Evolutionary conservation across 2,888 invertebrate species (phyloP), one percentile per base, ranked within the genome.

Genomic region (Sipha maydis): DNA sequence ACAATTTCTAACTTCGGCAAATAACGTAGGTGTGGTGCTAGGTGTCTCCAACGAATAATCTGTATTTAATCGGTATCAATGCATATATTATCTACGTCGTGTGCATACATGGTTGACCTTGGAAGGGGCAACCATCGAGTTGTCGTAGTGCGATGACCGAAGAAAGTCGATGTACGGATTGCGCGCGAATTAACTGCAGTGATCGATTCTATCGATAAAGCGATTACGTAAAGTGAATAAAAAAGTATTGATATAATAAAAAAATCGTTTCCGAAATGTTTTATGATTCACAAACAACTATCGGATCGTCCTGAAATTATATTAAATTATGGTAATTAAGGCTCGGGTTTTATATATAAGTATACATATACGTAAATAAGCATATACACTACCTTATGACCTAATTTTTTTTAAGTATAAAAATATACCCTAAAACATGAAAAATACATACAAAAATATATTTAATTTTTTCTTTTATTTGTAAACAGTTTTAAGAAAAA

Each of bases 81-180:
- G 25, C 25, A 3, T 61, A 7, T 61, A 21, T 61, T 25, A 61
- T 61, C 21, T 61, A 61, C 25, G 25, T 28, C 5, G 28, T 69
- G 9, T 28, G 28, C 25, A 8, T n/a, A 21, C 25, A 34, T 25
- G 25, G 48, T 69, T 48, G 77, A 28, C 77, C 67, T 85, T 85
- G 77, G 48, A 48, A 61, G 28, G 61, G 25, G 25, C 28, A 54
- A 61, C 28, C 75, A 21, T 28, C 5, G n/a, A 28, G 28, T 28
- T n/a, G 67, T 67, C n/a, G 71, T 71, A 31, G 84, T 85, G 76
- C 85, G 67, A 85, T 77, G 85, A 85, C 85, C 85, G 67, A 85
- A 85, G 85, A 85, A 85, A 85, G 77, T 85, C 76, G 76, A 28
- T 9, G 61, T 41, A 41, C 38, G 2, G 34, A 83, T 83, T 9